Conservation (phyloP, 1,140 invertebrate genomes). For the Meteorus sp. region DNA sequence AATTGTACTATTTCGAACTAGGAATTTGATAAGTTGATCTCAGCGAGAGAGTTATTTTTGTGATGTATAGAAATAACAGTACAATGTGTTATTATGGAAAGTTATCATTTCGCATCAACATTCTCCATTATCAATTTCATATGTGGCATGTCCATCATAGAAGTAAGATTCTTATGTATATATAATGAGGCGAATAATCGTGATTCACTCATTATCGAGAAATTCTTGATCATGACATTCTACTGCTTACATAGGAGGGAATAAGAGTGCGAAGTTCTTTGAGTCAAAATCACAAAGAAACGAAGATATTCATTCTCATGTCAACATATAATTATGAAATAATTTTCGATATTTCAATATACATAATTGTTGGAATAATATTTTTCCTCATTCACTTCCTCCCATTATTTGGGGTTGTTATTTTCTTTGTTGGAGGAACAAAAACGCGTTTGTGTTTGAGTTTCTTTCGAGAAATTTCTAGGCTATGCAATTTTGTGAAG, state of each 20-base stretch:
- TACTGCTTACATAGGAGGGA: neutral
- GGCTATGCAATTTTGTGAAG: constrained; percentile 70
- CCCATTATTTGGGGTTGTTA: constrained; percentile 44
- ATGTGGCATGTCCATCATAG: neutral
- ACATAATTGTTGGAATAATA: neutral
- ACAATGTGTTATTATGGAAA: too few relatives aligned
- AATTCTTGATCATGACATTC: neutral
- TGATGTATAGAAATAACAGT: neutral
- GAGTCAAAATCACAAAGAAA: too few relatives aligned
- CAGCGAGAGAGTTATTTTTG: too few relatives aligned
- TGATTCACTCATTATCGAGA: neutral
- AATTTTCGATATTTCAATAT: neutral
- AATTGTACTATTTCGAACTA: too few relatives aligned
- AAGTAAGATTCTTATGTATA: neutral
- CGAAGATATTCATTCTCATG: neutral
- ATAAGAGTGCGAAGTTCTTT: neutral
- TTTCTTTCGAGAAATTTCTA: constrained; percentile 69
- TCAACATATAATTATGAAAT: constrained; percentile 9
- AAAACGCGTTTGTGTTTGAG: constrained; percentile 70
- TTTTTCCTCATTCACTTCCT: neutral
- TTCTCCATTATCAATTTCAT: neutral
- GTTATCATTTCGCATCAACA: neutral
- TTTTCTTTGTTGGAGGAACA: constrained; percentile 65
- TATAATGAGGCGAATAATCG: neutral
- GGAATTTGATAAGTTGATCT: too few relatives aligned